Percentiles rank a stretch among this genome's conserved stretches.
Conservation (phyloP, 2,113 vertebrate genomes). For the Vidua macroura region DNA sequence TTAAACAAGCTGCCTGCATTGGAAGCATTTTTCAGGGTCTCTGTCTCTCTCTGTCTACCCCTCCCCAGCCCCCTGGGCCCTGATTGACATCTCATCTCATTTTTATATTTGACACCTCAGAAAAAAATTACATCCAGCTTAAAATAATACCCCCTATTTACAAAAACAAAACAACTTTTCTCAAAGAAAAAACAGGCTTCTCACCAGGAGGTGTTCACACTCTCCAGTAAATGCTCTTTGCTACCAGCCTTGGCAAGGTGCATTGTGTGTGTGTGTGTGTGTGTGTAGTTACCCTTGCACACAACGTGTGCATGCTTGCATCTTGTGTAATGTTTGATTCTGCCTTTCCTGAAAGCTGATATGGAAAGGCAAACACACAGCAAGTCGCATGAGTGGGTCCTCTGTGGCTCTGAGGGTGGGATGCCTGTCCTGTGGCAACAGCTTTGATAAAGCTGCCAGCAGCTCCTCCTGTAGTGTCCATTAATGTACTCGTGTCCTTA, state of each 20-base stretch:
- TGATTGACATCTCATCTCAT: background rate
- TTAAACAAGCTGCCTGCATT: background rate
- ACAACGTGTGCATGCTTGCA: accelerated
- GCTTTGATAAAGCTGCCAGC: background rate
- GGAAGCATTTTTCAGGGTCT: constrained; percentile 48
- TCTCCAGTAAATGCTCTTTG: background rate
- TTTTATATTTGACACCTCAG: constrained; percentile 37
- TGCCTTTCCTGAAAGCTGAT: background rate
- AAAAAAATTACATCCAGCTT: background rate
- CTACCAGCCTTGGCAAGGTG: background rate
- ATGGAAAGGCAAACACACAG: background rate
- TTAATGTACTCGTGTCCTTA: background rate
- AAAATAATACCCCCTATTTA: background rate
- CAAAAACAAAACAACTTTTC: constrained; percentile 29
- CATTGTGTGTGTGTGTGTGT: accelerated
- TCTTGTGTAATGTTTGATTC: background rate
- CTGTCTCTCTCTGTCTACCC: background rate
- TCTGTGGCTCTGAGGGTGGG: background rate
- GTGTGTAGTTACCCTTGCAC: background rate
- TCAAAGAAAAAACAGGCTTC: background rate
- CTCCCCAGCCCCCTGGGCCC: background rate
- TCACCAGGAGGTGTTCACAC: background rate
- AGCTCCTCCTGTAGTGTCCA: background rate
- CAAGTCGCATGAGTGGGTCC: accelerated
- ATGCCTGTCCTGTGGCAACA: background rate